phyloP scores from a whole-genome alignment of 2,888 invertebrate species.

The Nycteola revayana region DNA sequence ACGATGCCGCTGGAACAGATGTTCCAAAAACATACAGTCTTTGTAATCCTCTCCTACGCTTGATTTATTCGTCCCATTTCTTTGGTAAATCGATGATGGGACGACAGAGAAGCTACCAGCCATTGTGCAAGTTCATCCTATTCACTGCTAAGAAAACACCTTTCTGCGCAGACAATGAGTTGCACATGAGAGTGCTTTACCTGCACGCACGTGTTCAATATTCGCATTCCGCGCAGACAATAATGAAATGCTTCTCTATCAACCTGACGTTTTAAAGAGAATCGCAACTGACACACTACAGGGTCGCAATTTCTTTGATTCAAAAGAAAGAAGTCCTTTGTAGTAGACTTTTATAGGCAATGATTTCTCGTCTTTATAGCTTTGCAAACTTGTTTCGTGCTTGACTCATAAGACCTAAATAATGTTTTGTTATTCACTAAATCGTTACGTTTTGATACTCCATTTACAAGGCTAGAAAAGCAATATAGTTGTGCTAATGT shows the following conservation, averaged over 20 bases:
- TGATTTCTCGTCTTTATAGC: conserved; percentile 51
- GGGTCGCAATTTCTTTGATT: conserved; percentile 42
- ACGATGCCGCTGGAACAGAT: conserved; percentile 59
- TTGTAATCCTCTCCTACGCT: conserved; percentile 71
- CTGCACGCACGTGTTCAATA: conserved; percentile 78
- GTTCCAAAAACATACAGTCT: conserved; percentile 70
- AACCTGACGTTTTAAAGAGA: conserved; percentile 45
- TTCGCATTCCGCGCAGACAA: conserved; percentile 61
- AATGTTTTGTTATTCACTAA: too few species aligned
- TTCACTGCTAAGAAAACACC: conserved; percentile 65
- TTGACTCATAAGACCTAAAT: conserved; percentile 24
- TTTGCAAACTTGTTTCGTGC: conserved; percentile 10
- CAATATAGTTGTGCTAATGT: too few species aligned
- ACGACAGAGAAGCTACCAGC: conserved; percentile 53
- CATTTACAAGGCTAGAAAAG: too few species aligned
- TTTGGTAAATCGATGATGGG: conserved; percentile 66
- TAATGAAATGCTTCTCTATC: conserved; percentile 42
- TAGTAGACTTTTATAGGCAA: conserved; percentile 42
- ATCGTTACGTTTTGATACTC: conserved; percentile 17
- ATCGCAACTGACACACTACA: conserved; percentile 37
- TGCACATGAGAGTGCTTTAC: conserved; percentile 73
- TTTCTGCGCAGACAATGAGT: conserved; percentile 65
- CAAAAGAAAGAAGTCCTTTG: conserved; percentile 1
- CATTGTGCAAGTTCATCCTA: conserved; percentile 73
- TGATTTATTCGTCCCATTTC: conserved; percentile 64